A percentile compares a stretch with the other conserved stretches of the same genome.
Evolutionary conservation across 2,797 vertebrate species (phyloP).

Genomic region (Sitta carolinensis): DNA sequence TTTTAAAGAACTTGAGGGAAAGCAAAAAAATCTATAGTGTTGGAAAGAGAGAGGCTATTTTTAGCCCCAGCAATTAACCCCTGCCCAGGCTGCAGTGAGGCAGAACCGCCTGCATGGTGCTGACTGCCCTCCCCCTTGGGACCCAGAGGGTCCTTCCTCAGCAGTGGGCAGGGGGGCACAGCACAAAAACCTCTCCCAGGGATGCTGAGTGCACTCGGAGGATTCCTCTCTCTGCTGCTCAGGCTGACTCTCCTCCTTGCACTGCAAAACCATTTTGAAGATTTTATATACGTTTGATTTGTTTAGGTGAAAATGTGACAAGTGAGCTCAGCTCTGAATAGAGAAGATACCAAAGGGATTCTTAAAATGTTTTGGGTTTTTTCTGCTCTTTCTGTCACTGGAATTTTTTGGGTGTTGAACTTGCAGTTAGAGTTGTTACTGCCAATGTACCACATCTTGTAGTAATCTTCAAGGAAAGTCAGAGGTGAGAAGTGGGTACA

Average conservation of each 20-base stretch:
- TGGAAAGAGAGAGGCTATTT: not conserved
- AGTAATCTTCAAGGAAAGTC: not conserved
- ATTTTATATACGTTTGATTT: not conserved
- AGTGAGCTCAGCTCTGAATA: not conserved
- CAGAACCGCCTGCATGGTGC: not conserved
- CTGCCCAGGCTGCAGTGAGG: not conserved
- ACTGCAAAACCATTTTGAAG: not conserved
- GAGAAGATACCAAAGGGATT: not conserved
- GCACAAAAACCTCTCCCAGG: not conserved
- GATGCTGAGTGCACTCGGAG: not conserved
- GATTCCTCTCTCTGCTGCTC: not conserved
- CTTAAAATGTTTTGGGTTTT: not conserved
- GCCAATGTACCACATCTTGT: not conserved
- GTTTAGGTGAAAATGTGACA: not conserved
- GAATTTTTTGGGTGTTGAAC: not conserved
- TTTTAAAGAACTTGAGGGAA: not conserved
- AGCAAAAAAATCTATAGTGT: not conserved
- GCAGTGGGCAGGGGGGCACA: not conserved
- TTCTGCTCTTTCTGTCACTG: not conserved
- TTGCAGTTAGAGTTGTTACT: not conserved
- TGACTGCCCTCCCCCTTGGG: not conserved
- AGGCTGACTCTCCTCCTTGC: not conserved
- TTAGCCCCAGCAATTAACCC: not conserved
- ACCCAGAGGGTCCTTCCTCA: fast-evolving
- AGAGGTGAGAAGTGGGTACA: not conserved